Conservation (phyloP, 2,113 vertebrate genomes). For the Xyrauchen texanus region DNA sequence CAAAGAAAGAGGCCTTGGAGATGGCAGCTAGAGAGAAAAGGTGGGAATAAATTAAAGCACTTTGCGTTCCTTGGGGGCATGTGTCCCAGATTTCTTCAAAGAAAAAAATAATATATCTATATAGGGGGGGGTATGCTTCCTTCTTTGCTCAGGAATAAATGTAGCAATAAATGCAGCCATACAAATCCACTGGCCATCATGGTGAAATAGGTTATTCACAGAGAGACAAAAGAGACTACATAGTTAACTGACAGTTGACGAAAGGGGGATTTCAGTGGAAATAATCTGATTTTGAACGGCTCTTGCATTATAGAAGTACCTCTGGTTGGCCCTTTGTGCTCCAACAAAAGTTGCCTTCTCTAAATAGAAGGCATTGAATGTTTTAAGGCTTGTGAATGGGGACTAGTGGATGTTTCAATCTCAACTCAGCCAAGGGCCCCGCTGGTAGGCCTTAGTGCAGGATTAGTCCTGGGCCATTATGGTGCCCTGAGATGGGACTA, state of each 20-base stretch:
- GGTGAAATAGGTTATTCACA: conserved; percentile 86
- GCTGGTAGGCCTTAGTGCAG: conserved; percentile 63
- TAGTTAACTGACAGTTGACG: conserved; percentile 94
- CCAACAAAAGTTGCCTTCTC: conserved; percentile 79
- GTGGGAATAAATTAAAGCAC: conserved; percentile 98
- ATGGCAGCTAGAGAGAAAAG: conserved; percentile 96
- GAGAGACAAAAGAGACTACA: conserved; percentile 83
- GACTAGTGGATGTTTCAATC: conserved; percentile 71
- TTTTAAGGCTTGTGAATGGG: conserved; percentile 73
- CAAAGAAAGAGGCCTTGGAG: conserved; percentile 91
- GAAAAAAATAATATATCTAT: conserved; percentile 61
- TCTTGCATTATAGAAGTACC: conserved; percentile 75
- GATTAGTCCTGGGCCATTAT: conserved; percentile 59
- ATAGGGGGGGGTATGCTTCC: conserved; percentile 52
- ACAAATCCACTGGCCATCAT: conserved; percentile 80
- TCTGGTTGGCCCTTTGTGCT: conserved; percentile 77
- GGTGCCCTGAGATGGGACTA: conserved; percentile 37
- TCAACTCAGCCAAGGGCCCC: conserved; percentile 61
- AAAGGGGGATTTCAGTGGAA: conserved; percentile 89
- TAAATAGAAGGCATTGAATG: conserved; percentile 77
- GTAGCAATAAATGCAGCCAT: conserved; percentile 87
- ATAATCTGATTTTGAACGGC: conserved; percentile 92
- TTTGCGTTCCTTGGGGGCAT: conserved; percentile 94
- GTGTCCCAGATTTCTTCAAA: conserved; percentile 93
- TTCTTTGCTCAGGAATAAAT: conserved; percentile 78